phyloP scores from a whole-genome alignment of 2,113 vertebrate species.

The Nansenia antarctica region DNA sequence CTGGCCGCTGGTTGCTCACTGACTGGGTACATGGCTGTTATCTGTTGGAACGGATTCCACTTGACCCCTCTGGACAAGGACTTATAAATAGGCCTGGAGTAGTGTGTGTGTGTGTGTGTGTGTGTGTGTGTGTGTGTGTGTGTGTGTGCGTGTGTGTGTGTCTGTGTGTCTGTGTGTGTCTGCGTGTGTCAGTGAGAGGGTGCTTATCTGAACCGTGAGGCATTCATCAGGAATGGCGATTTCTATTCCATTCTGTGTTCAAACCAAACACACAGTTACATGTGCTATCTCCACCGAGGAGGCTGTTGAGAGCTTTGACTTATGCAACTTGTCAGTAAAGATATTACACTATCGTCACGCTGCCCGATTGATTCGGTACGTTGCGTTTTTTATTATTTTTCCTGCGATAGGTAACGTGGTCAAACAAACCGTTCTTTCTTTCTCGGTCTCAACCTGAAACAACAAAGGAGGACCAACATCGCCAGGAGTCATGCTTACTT shows the following conservation, averaged over 20 bases:
- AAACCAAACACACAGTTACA: constrained; percentile 56
- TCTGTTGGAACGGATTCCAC: constrained; percentile 66
- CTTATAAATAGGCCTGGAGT: constrained; percentile 64
- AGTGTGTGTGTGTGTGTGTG: constrained; percentile 14
- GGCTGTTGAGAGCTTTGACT: constrained; percentile 58
- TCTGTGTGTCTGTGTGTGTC: neutral
- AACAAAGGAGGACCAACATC: constrained; percentile 60
- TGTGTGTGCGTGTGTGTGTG: constrained; percentile 29
- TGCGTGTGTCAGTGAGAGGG: neutral
- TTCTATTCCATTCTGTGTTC: constrained; percentile 56
- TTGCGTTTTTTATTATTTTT: constrained; percentile 59
- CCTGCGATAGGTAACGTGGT: constrained; percentile 56
- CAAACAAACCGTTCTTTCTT: constrained; percentile 56
- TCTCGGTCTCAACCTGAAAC: constrained; percentile 62
- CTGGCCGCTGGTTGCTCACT: constrained; percentile 37
- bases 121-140: neutral
- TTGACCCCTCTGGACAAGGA: constrained; percentile 59
- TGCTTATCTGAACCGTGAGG: constrained; percentile 4
- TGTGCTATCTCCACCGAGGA: constrained; percentile 44
- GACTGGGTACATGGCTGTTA: constrained; percentile 45
- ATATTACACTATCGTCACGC: constrained; percentile 60
- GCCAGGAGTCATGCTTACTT: constrained; percentile 47
- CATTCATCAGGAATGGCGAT: constrained; percentile 59
- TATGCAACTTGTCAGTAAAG: constrained; percentile 58
- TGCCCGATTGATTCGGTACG: constrained; percentile 49